Evolutionary conservation across 2,888 invertebrate species (phyloP).

Genomic region (Synergus japonicus): DNA sequence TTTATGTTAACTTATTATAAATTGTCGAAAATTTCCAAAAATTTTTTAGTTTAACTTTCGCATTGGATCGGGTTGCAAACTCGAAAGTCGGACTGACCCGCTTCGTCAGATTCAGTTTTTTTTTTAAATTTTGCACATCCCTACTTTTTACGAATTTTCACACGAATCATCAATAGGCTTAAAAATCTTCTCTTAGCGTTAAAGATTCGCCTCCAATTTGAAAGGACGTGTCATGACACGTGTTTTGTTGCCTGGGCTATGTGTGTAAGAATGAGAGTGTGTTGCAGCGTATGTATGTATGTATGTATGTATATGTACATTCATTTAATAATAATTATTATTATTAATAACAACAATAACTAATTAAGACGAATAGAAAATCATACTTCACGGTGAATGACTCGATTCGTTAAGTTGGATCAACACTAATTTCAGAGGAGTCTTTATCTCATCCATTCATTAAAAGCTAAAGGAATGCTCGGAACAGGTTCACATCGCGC

Average conservation of each 20-base stretch:
- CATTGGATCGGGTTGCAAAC: too few species aligned
- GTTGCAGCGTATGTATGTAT: constrained; percentile 62
- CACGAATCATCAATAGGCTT: not conserved
- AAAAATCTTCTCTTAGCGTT: not conserved
- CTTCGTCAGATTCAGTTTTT: too few species aligned
- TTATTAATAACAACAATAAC: constrained; percentile 77
- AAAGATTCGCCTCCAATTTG: constrained; percentile 11
- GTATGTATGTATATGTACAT: constrained; percentile 75
- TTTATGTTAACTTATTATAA: too few species aligned
- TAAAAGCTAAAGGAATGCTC: constrained; percentile 29
- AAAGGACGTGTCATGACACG: not conserved
- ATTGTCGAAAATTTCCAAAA: too few species aligned
- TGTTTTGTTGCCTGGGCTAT: constrained; percentile 49
- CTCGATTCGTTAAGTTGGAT: constrained; percentile 66
- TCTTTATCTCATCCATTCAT: constrained; percentile 54
- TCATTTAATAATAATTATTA: constrained; percentile 76
- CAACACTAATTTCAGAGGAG: constrained; percentile 64
- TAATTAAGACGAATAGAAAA: constrained; percentile 76
- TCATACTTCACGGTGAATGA: constrained; percentile 75
- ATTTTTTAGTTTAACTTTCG: too few species aligned
- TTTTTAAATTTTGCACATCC: too few species aligned
- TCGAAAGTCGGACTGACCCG: too few species aligned
- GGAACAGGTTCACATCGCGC: constrained; percentile 10
- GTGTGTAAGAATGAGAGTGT: constrained; percentile 67
- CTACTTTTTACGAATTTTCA: constrained; percentile 39